phyloP scores from a whole-genome alignment of 37 sponge, comb jelly and placozoan species.

The Aplysina aerophoba region DNA sequence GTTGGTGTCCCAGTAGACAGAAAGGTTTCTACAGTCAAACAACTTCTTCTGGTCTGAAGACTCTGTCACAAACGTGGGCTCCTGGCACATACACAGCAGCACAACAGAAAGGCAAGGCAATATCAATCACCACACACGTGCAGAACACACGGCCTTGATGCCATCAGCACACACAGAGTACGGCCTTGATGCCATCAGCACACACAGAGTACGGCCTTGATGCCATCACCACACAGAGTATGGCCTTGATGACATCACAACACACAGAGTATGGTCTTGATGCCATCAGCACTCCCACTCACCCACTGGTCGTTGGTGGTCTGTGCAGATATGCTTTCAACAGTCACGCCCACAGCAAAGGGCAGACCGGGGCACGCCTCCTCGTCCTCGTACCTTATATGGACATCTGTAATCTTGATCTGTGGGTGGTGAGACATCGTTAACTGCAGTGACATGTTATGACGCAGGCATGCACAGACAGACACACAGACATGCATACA shows the following conservation, averaged over 20 bases:
- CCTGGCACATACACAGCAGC: constrained; percentile 32
- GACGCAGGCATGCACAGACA: too few species aligned
- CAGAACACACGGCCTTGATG: too few species aligned
- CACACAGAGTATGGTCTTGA: too few species aligned
- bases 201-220: background rate
- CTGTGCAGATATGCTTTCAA: constrained; percentile 75
- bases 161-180: too few species aligned
- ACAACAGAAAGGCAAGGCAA: background rate
- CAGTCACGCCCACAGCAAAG: constrained; percentile 76
- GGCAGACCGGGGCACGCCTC: constrained; percentile 59
- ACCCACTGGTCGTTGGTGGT: constrained; percentile 91
- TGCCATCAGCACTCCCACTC: too few species aligned
- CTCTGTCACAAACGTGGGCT: constrained; percentile 66
- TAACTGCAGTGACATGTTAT: too few species aligned
- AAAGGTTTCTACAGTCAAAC: constrained; percentile 60
- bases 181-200: background rate
- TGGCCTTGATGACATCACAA: too few species aligned
- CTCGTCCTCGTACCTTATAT: constrained; percentile 90
- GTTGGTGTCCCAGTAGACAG: constrained; percentile 84
- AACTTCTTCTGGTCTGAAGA: constrained; percentile 60
- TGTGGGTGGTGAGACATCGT: constrained; percentile 18
- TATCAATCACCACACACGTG: too few species aligned
- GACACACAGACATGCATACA: too few species aligned
- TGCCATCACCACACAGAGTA: too few species aligned
- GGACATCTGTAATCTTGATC: constrained; percentile 85